A percentile compares a stretch with the other conserved stretches of the same genome.
phyloP scores from a whole-genome alignment of 2,113 vertebrate species.

The Mirounga angustirostris region DNA sequence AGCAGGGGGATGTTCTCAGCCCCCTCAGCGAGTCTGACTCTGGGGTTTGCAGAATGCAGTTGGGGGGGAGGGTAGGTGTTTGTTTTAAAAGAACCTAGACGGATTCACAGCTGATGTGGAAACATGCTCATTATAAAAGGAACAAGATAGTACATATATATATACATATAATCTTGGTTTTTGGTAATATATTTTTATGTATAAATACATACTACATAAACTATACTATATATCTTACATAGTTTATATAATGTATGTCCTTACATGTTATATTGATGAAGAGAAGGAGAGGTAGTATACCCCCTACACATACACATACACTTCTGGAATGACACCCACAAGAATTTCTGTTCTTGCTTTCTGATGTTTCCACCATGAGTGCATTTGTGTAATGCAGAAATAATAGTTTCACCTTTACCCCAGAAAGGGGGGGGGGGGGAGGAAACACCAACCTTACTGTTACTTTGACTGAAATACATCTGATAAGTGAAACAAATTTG shows the following conservation, averaged over 20 bases:
- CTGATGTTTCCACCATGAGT: background rate
- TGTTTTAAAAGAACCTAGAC: background rate
- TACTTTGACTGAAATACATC: conserved; percentile 28
- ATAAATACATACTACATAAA: background rate
- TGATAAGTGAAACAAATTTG: conserved; percentile 17
- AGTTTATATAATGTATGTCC: background rate
- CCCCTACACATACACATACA: rapidly evolving
- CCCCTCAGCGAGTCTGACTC: background rate
- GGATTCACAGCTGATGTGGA: background rate
- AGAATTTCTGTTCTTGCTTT: background rate
- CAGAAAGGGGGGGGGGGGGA: background rate
- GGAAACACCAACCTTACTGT: background rate
- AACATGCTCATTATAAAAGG: background rate
- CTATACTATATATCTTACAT: background rate
- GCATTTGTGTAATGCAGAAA: background rate
- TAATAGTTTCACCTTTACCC: background rate
- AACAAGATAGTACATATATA: background rate
- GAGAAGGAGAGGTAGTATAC: background rate
- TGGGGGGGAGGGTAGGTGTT: background rate
- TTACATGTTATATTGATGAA: background rate
- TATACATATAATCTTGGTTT: background rate
- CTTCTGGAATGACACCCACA: background rate
- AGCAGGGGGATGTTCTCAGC: background rate
- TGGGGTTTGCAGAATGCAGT: background rate
- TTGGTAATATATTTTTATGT: background rate